These are phyloP conservation scores for Vicugna pacos DNA, from an alignment of 2,113 vertebrate species.

Conservation along the genomic window DNA sequence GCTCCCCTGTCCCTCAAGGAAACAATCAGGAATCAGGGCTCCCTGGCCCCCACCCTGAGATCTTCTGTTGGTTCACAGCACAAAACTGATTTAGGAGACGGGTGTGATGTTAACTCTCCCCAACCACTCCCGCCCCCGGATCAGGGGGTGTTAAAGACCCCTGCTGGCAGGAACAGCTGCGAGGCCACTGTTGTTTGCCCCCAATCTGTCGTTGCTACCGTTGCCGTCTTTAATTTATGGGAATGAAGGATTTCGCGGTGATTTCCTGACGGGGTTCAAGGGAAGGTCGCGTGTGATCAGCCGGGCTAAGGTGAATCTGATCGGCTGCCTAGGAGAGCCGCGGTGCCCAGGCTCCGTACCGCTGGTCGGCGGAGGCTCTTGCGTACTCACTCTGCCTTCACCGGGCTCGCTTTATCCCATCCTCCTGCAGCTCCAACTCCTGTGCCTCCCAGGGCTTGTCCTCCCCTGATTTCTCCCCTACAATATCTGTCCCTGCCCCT, in stretches of 20 bases:
- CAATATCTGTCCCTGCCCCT: not conserved
- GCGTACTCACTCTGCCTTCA: not conserved
- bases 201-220: conserved; percentile 42
- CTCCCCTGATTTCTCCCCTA: not conserved
- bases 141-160: conserved; percentile 26
- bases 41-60: not conserved
- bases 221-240: conserved; percentile 61
- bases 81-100: conserved; percentile 3
- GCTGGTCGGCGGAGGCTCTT: not conserved
- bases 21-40: not conserved
- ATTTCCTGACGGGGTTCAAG: conserved; percentile 78
- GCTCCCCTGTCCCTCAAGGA: not conserved
- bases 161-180: conserved; percentile 72
- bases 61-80: not conserved
- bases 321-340: not conserved
- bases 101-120: not conserved
- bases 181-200: conserved; percentile 43
- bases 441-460: not conserved
- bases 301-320: not conserved
- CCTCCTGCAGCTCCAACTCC: not conserved
- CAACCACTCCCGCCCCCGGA: not conserved
- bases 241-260: conserved; percentile 60
- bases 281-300: conserved; percentile 60
- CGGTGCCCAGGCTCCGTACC: not conserved
- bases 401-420: not conserved